Base-by-base conservation (phyloP, 1,140 invertebrate genomes). In the Drosophila pseudoananassae region DNA sequence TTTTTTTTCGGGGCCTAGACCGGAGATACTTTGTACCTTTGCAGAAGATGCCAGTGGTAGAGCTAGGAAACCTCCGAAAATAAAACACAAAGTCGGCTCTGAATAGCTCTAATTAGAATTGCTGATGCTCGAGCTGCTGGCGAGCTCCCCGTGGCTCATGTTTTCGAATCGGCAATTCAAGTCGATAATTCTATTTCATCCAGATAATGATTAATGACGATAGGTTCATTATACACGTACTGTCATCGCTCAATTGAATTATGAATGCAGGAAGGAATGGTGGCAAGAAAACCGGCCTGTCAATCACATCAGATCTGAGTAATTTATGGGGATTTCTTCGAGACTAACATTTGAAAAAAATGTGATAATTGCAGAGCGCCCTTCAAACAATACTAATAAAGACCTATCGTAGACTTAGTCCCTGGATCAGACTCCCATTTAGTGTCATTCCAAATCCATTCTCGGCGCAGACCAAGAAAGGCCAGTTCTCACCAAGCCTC, bases 101-200 rank as follows among this genome's bases (percentile, higher is more conserved):
- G 73, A 83, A 88, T 88, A 73, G 79, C 76, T 68, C 84, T 83
- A 88, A 88, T 88, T 88, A 88, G 83, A 87, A 87, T 87, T 76
- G 78, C 59, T 76, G 78, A 56, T 40, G 78, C 47, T 50, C 50
- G 58, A 27, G 25, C 25, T 27, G 25, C 25, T 27, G 5, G 66
- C 59, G 71, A 64, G 77, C 64, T 55, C 55, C 64, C 53, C 64
- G 68, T 65, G 27, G 77, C 40, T 75, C 69, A 53, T 75, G 74
- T 70, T 43, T 64, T 54, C 69, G 50, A 77, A 60, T 87, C 69
- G 60, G 40, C 46, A 53, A 71, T 71, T 71, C 68, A 70, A 71
- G 56, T 71, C 65, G 57, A 45, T 70, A 58, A 71, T 58, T 70
- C 52, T 12, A 57, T 58, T 70, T 66, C 63, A 63, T 55, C 47